phyloP scores from a whole-genome alignment of 2,113 vertebrate genomes.

The Leptocoma aspasia region DNA sequence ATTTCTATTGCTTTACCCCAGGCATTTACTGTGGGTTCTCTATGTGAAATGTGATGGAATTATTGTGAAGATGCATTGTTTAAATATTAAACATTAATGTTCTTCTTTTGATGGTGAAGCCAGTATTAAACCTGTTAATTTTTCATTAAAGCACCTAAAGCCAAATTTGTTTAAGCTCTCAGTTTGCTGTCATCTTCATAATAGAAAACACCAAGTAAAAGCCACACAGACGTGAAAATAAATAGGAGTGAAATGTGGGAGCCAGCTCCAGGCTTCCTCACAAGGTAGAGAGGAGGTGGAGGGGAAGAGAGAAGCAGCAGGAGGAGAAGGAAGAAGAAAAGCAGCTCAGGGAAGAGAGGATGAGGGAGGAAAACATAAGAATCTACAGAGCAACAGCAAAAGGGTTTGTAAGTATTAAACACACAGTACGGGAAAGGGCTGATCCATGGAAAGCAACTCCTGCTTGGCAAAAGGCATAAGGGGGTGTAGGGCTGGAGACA shows the following conservation, averaged over 20 bases:
- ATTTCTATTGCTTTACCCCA: background rate
- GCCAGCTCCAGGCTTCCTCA: background rate
- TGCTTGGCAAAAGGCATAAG: background rate
- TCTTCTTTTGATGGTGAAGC: constrained; percentile 46
- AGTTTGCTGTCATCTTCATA: background rate
- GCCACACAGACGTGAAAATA: background rate
- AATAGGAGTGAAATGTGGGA: background rate
- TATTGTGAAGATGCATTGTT: constrained; percentile 27
- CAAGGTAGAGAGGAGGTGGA: background rate
- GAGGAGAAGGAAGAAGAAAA: background rate
- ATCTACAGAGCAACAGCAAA: background rate
- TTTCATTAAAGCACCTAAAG: constrained; percentile 45
- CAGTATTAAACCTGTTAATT: constrained; percentile 38
- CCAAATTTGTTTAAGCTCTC: constrained; percentile 51
- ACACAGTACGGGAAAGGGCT: accelerated
- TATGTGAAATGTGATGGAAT: constrained; percentile 28
- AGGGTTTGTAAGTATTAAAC: background rate
- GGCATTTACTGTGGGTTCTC: background rate
- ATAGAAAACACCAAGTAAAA: background rate
- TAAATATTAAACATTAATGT: constrained; percentile 52
- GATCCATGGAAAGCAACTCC: background rate
- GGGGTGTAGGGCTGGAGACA: background rate
- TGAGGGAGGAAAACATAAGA: background rate
- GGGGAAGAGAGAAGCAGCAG: background rate
- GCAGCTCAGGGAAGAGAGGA: background rate